phyloP scores from a whole-genome alignment of 2,113 vertebrate genomes.

The Gyps fulvus region DNA sequence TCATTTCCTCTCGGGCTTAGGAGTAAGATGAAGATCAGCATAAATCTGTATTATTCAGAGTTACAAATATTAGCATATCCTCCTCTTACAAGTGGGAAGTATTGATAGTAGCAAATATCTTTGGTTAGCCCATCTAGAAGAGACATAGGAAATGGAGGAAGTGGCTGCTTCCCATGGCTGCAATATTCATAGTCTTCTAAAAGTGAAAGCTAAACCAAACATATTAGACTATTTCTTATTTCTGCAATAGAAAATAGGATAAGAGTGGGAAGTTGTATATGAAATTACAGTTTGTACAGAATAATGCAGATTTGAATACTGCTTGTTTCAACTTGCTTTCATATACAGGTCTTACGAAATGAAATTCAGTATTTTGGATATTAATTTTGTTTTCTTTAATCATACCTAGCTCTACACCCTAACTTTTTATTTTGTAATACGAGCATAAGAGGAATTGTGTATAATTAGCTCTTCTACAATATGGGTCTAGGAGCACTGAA shows the following conservation, averaged over 20 bases:
- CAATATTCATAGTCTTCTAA: not conserved
- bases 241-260: not conserved
- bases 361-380: not conserved
- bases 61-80: not conserved
- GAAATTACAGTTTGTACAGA: not conserved
- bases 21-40: not conserved
- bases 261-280: not conserved
- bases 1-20: not conserved
- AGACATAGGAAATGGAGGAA: not conserved
- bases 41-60: not conserved
- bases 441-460: not conserved
- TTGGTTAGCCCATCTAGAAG: not conserved
- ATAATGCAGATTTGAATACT: not conserved
- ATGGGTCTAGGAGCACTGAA: not conserved
- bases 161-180: not conserved
- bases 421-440: slow-evolving; percentile 10
- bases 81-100: not conserved
- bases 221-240: not conserved
- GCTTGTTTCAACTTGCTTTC: not conserved
- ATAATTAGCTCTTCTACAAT: slow-evolving; percentile 23
- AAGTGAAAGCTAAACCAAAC: not conserved
- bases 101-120: not conserved
- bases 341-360: not conserved
- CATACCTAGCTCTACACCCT: not conserved
- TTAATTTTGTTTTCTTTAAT: not conserved